Evolutionary conservation across 2,888 invertebrate genomes (phyloP), one percentile per base, ranked within the genome.

Genomic region (Strigamia transsilvanica): DNA sequence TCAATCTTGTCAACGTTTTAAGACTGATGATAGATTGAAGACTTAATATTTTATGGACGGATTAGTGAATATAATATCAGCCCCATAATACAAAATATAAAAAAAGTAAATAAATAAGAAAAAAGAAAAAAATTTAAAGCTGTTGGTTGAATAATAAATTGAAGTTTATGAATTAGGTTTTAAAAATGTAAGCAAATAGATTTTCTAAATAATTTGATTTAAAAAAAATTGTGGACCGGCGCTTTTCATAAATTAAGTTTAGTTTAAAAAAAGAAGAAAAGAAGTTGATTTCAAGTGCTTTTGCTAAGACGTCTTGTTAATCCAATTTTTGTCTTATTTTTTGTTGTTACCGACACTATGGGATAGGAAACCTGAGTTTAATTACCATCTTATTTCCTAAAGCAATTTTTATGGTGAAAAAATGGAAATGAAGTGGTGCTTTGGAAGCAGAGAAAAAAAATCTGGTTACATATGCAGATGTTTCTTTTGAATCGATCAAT

Each of bases 391-490:
- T 46, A 46, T 46, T 46, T 46, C 46, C 46, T 13, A n/a, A 46
- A 46, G 46, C 5, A 46, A 46, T 46, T 46, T 46, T 46, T 46
- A 46, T n/a, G 12, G 46, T 15, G 12, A 46, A 12, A 46, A 46
- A 46, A 46, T 46, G 46, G 46, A 46, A 46, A 46, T 46, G n/a
- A 46, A 46, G 46, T 46, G 15, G 46, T 6, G 46, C 46, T 46
- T 46, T 46, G 5, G 15, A 46, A 46, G 46, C 15, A 12, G 46
- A 13, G 46, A 12, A 46, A 46, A 46, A 46, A 46, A 46, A 46
- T 46, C 46, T 46, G 46, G 46, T 46, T 46, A 46, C 46, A 46
- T 46, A 46, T 46, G 46, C 46, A 46, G 46, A 46, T 46, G 46
- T 46, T 46, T 46, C 46, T 46, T 46, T 46, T 46, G 46, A 46